Evolutionary conservation across 1,140 invertebrate genomes (phyloP).

Genomic region (Penaeus vannamei): DNA sequence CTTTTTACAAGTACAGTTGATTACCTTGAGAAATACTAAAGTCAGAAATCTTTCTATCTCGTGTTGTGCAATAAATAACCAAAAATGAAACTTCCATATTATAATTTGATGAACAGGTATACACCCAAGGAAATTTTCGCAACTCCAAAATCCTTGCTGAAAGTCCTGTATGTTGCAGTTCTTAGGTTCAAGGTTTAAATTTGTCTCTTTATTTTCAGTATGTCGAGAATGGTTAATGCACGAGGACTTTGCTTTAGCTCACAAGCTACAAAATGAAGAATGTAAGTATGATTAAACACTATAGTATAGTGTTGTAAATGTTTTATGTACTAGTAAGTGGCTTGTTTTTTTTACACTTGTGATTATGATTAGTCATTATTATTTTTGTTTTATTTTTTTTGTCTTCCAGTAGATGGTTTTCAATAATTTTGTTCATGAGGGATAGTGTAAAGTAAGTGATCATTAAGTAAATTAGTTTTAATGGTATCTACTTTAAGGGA

Average conservation of each 20-base stretch:
- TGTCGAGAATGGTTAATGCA: constrained; percentile 92
- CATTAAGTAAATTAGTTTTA: not conserved
- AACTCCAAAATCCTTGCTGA: not conserved
- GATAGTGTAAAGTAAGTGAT: not conserved
- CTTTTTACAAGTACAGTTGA: no score
- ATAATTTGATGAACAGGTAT: no score
- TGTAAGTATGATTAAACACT: constrained; percentile 76
- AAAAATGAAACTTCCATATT: no score
- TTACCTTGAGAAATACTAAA: no score
- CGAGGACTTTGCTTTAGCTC: constrained; percentile 91
- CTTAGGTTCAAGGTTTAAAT: not conserved
- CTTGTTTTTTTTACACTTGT: not conserved
- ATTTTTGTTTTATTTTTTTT: no score
- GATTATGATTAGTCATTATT: no score
- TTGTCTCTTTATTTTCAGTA: constrained; percentile 76
- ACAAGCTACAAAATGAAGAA: constrained; percentile 91
- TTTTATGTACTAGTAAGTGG: not conserved
- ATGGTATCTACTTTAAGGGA: not conserved
- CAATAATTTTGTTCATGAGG: not conserved
- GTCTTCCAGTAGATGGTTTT: not conserved
- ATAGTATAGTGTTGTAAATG: not conserved
- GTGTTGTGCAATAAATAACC: no score
- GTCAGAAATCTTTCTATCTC: no score
- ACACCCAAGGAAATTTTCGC: no score
- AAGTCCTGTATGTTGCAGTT: not conserved